phyloP scores from a whole-genome alignment of 2,113 vertebrate species.

The Suncus etruscus region DNA sequence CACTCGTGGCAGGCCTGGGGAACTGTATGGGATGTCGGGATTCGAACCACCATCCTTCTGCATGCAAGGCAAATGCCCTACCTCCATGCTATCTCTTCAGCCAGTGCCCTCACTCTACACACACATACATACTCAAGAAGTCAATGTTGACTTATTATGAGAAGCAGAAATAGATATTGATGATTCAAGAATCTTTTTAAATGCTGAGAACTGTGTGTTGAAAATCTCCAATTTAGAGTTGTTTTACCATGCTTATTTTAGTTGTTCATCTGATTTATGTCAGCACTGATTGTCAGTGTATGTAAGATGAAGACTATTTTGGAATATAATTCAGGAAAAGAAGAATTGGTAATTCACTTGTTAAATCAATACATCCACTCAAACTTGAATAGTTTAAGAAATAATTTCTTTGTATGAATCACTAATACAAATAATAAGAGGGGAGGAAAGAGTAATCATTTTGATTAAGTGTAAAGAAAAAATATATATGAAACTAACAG shows the following conservation, averaged over 20 bases:
- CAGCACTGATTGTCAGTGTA: not conserved
- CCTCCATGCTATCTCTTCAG: too few relatives aligned
- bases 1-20: too few relatives aligned
- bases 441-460: constrained; percentile 26
- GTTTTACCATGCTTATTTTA: constrained; percentile 50
- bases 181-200: constrained; percentile 55
- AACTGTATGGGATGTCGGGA: too few relatives aligned
- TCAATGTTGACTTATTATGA: constrained; percentile 36
- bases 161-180: constrained; percentile 54
- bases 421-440: not conserved
- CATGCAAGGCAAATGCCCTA: too few relatives aligned
- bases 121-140: not conserved
- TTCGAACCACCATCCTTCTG: too few relatives aligned
- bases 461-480: constrained; percentile 67
- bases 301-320: constrained; percentile 48
- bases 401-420: constrained; percentile 30
- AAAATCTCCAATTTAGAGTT: constrained; percentile 36
- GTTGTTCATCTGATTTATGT: constrained; percentile 51
- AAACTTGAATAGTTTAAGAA: constrained; percentile 52
- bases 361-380: constrained; percentile 50
- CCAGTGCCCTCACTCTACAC: rapidly evolving
- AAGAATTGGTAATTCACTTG: constrained; percentile 54
- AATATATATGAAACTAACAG: constrained; percentile 73
- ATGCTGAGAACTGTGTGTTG: constrained; percentile 49
- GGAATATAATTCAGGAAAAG: constrained; percentile 50